phyloP scores from a whole-genome alignment of 2,888 invertebrate genomes.

The Drosophila histrio region DNA sequence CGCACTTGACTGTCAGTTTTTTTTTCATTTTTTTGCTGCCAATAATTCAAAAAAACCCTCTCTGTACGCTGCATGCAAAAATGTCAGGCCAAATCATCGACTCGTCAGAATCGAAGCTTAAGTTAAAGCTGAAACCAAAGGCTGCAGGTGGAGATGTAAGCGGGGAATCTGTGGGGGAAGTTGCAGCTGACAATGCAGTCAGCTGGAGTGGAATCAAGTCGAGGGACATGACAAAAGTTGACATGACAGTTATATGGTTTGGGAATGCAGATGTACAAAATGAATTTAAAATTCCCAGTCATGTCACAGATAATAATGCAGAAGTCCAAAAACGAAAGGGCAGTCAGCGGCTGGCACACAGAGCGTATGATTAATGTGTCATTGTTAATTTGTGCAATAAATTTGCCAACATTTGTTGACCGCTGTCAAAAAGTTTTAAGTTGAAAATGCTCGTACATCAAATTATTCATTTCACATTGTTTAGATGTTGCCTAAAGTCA shows the following conservation, averaged over 20 bases:
- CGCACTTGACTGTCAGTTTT: slow-evolving; percentile 72
- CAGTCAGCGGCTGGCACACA: slow-evolving; percentile 21
- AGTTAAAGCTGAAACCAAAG: slow-evolving; percentile 12
- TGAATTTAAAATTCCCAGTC: slow-evolving; percentile 52
- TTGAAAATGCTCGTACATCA: slow-evolving; percentile 28
- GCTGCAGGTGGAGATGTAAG: slow-evolving; percentile 9
- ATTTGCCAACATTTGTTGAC: slow-evolving; percentile 57
- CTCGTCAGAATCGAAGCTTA: slow-evolving; percentile 18
- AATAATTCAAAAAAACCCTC: slow-evolving; percentile 70
- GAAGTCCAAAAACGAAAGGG: neutral
- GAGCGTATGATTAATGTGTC: slow-evolving; percentile 69
- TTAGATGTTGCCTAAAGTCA: slow-evolving; percentile 13
- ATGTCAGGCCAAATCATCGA: slow-evolving; percentile 44
- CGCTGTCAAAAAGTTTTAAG: slow-evolving; percentile 55
- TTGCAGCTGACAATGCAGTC: slow-evolving; percentile 32
- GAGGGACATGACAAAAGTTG: slow-evolving; percentile 23
- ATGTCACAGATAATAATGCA: slow-evolving; percentile 42
- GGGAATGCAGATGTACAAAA: slow-evolving; percentile 15
- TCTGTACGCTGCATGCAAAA: slow-evolving; percentile 60
- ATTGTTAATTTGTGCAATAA: slow-evolving; percentile 64
- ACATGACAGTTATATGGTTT: slow-evolving; percentile 19
- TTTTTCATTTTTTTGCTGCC: slow-evolving; percentile 57
- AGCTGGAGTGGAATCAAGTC: slow-evolving; percentile 57
- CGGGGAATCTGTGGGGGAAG: neutral
- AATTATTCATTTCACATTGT: slow-evolving; percentile 50